Evolutionary conservation across 2,113 vertebrate species (phyloP).

Genomic region (Tupaia chinensis): DNA sequence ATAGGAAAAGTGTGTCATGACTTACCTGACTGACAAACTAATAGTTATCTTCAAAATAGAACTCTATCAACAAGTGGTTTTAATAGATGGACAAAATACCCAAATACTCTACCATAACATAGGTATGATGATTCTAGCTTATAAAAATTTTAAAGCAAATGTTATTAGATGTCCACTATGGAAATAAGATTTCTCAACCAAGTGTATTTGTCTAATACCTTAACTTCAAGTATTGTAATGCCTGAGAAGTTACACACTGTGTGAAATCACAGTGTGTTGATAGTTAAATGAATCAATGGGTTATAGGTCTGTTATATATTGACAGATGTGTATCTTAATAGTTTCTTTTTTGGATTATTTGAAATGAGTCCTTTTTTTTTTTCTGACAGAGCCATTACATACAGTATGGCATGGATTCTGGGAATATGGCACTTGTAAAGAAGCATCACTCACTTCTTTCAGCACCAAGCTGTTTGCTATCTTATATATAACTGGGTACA

Average conservation of each 20-base stretch:
- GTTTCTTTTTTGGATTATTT: not conserved
- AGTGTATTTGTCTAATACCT: not conserved
- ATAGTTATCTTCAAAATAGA: not conserved
- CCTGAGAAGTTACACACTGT: not conserved
- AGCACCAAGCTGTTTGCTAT: not conserved
- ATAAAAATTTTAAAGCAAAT: not conserved
- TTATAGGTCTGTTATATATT: not conserved
- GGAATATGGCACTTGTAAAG: not conserved
- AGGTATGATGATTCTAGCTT: not conserved
- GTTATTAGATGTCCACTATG: not conserved
- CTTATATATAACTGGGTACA: not conserved
- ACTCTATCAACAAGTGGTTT: not conserved
- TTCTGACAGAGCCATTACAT: not conserved
- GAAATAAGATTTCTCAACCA: constrained; percentile 35
- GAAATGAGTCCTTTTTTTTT: not conserved
- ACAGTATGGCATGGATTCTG: not conserved
- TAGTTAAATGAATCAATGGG: not conserved
- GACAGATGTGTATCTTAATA: not conserved
- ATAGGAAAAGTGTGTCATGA: too few species aligned
- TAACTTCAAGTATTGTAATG: not conserved
- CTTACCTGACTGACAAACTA: not conserved
- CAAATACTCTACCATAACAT: not conserved
- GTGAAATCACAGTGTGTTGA: not conserved
- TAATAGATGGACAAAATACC: not conserved
- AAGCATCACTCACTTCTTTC: not conserved